Evolutionary conservation across 2,888 invertebrate species (phyloP).

Genomic region (Rotaria magnacalcarata): DNA sequence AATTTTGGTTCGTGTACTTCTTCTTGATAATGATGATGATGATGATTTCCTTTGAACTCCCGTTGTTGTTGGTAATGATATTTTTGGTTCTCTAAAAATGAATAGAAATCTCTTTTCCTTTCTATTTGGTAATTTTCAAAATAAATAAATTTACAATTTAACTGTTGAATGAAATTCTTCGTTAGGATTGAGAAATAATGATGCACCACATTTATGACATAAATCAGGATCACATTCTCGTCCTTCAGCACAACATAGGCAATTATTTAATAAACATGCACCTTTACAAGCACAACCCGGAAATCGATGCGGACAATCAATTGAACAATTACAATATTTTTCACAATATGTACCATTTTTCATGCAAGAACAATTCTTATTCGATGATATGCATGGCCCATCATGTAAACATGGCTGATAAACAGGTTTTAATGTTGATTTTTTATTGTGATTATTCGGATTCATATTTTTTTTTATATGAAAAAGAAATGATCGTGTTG

Average conservation of each 20-base stretch:
- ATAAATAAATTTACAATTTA: not conserved
- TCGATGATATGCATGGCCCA: slow-evolving; percentile 68
- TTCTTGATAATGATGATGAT: not conserved
- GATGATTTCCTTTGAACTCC: not conserved
- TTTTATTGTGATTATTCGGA: not conserved
- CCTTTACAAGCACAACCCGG: slow-evolving; percentile 97
- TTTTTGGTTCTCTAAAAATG: not conserved
- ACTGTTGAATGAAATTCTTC: not conserved
- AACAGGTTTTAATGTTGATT: not conserved
- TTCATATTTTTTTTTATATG: not conserved
- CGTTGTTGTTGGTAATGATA: not conserved
- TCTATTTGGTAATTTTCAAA: not conserved
- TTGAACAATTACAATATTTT: slow-evolving; percentile 85
- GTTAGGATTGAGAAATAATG: slow-evolving; percentile 57
- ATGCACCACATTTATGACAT: slow-evolving; percentile 89
- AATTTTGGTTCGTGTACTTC: not conserved
- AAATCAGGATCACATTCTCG: slow-evolving; percentile 98
- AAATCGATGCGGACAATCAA: slow-evolving; percentile 76
- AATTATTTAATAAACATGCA: slow-evolving; percentile 96
- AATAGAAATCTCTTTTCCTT: not conserved
- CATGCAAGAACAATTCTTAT: slow-evolving; percentile 69
- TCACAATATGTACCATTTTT: slow-evolving; percentile 94
- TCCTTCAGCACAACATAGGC: slow-evolving; percentile 94
- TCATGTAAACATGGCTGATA: slow-evolving; percentile 81
- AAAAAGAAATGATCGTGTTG: slow-evolving; percentile 19